Conservation (phyloP, 2,113 vertebrate species). For the Acanthochromis polyacanthus region DNA sequence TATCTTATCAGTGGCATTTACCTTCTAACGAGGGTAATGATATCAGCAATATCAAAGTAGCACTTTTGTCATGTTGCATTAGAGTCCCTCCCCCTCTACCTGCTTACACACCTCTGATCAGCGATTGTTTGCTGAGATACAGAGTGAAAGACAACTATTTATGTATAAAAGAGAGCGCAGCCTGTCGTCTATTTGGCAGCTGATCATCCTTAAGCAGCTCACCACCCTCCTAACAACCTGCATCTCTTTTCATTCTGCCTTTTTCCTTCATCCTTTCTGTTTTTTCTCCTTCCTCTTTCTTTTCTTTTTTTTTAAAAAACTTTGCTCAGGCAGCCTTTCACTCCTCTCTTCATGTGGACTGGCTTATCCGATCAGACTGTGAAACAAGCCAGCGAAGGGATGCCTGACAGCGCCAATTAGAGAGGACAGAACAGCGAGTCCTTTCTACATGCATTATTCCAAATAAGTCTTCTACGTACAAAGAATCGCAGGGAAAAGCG, state of each 20-base stretch:
- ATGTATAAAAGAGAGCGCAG: constrained; percentile 71
- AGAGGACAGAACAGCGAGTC: constrained; percentile 60
- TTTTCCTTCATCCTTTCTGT: constrained; percentile 3
- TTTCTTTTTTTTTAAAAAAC: not conserved
- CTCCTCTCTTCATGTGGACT: constrained; percentile 66
- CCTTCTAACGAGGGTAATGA: constrained; percentile 77
- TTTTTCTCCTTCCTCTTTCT: not conserved
- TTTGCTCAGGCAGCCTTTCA: constrained; percentile 52
- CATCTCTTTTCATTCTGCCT: constrained; percentile 40
- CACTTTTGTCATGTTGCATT: constrained; percentile 84
- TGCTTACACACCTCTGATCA: constrained; percentile 81
- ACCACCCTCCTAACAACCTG: constrained; percentile 55
- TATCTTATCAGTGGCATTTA: constrained; percentile 83
- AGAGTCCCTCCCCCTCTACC: constrained; percentile 72
- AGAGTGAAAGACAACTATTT: constrained; percentile 82
- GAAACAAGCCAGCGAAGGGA: constrained; percentile 64
- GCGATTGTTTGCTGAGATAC: constrained; percentile 76
- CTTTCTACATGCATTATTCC: constrained; percentile 54
- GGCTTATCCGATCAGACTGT: constrained; percentile 71
- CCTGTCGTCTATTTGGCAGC: constrained; percentile 61
- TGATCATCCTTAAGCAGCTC: constrained; percentile 74
- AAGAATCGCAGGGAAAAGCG: constrained; percentile 10
- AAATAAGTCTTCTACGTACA: constrained; percentile 61
- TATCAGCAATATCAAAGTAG: constrained; percentile 82
- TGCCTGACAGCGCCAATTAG: constrained; percentile 76